These are phyloP conservation scores for Athene cunicularia DNA, from an alignment of 2,113 vertebrate genomes.

Conservation along the genomic window DNA sequence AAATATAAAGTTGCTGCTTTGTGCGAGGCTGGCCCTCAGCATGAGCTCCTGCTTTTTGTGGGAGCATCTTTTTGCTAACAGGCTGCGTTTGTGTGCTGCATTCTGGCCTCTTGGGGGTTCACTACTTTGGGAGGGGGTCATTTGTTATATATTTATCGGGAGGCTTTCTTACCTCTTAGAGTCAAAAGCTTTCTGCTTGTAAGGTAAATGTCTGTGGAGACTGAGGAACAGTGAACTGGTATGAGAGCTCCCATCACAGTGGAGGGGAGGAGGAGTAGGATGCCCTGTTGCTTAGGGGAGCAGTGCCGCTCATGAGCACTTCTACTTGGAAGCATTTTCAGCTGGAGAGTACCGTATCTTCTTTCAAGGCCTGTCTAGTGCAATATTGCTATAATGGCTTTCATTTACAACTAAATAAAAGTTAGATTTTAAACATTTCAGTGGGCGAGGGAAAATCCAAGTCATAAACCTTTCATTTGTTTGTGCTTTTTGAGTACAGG, in stretches of 20 bases:
- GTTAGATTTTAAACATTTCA: not conserved
- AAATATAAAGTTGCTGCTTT: not conserved
- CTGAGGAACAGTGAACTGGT: accelerated
- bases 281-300: not conserved
- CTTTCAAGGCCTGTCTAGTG: not conserved
- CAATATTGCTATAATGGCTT: not conserved
- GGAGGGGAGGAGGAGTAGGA: no score
- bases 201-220: not conserved
- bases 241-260: accelerated
- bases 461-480: not conserved
- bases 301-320: not conserved
- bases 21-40: not conserved
- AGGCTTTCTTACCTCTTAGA: not conserved
- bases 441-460: not conserved
- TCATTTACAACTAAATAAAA: not conserved
- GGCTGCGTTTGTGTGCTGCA: not conserved
- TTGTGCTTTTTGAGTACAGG: not conserved
- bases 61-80: not conserved
- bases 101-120: not conserved
- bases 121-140: accelerated
- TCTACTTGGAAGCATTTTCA: accelerated
- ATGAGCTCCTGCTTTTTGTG: not conserved
- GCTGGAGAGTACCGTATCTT: not conserved
- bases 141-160: not conserved
- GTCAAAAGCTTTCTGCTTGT: not conserved